Percentiles rank a stretch among this genome's conserved stretches.
Evolutionary conservation across 92 coral and sea anemone species (phyloP).

Genomic region (Actinostola sp.): DNA sequence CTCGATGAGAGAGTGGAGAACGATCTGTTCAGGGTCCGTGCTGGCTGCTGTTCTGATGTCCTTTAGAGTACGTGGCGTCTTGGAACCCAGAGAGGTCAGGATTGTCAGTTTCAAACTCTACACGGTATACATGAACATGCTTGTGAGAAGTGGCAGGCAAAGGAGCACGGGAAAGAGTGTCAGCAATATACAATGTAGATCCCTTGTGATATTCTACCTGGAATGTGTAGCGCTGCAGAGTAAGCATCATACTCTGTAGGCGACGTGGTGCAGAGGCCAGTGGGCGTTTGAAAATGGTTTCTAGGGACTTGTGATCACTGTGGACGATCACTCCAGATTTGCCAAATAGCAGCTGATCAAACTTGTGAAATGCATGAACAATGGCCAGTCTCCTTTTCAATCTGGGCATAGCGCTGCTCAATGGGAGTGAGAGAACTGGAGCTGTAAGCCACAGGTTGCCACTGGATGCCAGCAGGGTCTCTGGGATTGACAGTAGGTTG

Average conservation of each 20-base stretch:
- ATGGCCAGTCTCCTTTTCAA: conserved; percentile 61
- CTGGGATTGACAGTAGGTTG: too few relatives aligned
- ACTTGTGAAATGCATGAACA: conserved; percentile 55
- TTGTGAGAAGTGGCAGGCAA: too few relatives aligned
- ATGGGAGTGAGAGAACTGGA: conserved; percentile 63
- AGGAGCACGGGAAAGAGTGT: too few relatives aligned
- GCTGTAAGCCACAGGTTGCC: conserved; percentile 68
- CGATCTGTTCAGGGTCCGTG: too few relatives aligned
- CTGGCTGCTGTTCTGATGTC: too few relatives aligned
- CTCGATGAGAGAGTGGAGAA: too few relatives aligned
- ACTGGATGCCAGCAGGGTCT: conserved; percentile 32
- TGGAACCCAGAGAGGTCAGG: too few relatives aligned
- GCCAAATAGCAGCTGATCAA: conserved; percentile 62
- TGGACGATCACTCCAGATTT: conserved; percentile 58
- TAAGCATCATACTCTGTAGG: conserved; percentile 66
- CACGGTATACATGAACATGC: too few relatives aligned
- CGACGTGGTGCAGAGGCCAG: conserved; percentile 61
- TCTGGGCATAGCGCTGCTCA: conserved; percentile 66
- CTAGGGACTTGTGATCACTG: conserved; percentile 59
- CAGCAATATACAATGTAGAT: too few relatives aligned
- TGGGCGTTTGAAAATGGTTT: conserved; percentile 52
- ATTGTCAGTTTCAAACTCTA: too few relatives aligned
- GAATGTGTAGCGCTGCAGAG: conserved; percentile 66
- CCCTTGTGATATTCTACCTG: conserved; percentile 65
- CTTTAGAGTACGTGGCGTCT: too few relatives aligned